A percentile compares a stretch with the other conserved stretches of the same genome.
Evolutionary conservation across 2,113 vertebrate genomes (phyloP).

Genomic region (Erinaceus europaeus): DNA sequence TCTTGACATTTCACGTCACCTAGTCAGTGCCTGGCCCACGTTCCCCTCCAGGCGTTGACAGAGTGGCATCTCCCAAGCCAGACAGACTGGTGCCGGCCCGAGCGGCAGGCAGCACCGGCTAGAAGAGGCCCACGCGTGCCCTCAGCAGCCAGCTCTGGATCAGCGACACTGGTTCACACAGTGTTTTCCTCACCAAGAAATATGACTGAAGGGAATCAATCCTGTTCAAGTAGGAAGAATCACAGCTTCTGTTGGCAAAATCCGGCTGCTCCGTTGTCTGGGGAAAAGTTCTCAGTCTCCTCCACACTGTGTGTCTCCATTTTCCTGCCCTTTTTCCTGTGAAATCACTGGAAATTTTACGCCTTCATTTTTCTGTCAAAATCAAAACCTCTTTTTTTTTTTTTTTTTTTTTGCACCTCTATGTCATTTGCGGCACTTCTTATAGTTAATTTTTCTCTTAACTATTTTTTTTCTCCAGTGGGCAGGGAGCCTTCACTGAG

Average conservation of each 20-base stretch:
- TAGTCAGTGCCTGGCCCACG: neutral
- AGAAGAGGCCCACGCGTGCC: neutral
- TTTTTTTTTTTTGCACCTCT: neutral
- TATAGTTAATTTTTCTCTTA: neutral
- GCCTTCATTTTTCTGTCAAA: neutral
- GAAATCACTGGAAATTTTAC: neutral
- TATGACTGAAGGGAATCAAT: constrained; percentile 15
- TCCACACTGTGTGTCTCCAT: neutral
- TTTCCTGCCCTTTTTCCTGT: neutral
- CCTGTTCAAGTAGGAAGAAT: neutral
- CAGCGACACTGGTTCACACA: neutral
- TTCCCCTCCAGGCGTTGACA: neutral
- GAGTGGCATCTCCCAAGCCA: neutral
- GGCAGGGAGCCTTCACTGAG: no score
- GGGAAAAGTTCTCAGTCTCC: neutral
- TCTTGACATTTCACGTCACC: neutral
- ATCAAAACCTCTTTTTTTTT: no score
- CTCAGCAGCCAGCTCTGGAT: constrained; percentile 7
- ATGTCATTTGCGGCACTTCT: neutral
- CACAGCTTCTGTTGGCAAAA: neutral
- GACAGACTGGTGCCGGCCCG: neutral
- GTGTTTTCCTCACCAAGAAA: constrained; percentile 4
- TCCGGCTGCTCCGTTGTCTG: neutral
- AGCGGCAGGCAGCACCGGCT: neutral
- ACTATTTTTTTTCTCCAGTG: neutral